Conservation (phyloP, 2,113 vertebrate genomes). For the Theristicus caerulescens region DNA sequence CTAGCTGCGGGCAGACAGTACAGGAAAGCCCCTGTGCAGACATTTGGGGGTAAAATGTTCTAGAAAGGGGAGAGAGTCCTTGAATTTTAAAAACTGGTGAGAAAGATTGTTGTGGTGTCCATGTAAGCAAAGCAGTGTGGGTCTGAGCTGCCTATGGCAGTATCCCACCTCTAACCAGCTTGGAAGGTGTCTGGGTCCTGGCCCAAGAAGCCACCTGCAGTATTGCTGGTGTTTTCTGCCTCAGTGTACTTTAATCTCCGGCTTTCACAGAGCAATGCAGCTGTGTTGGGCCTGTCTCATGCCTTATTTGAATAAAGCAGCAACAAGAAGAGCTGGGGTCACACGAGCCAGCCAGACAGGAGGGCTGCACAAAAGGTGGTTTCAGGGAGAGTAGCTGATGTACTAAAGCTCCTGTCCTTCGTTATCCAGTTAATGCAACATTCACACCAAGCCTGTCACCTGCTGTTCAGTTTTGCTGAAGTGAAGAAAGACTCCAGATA, state of each 20-base stretch:
- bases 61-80: not conserved
- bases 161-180: not conserved
- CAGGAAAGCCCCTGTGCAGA: not conserved
- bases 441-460: not conserved
- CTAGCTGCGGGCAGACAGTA: not conserved
- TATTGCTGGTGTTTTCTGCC: not conserved
- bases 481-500: not conserved
- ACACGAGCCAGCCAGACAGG: not conserved
- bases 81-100: not conserved
- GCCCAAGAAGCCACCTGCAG: not conserved
- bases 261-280: not conserved
- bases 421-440: not conserved
- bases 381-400: not conserved
- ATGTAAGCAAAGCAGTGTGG: not conserved
- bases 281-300: not conserved
- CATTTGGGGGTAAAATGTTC: not conserved
- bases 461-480: not conserved
- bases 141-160: not conserved
- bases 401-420: not conserved
- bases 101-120: not conserved
- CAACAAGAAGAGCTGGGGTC: not conserved
- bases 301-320: not conserved
- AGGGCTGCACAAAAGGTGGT: not conserved
- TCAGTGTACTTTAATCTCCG: not conserved
- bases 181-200: not conserved